phyloP scores from a whole-genome alignment of 2,113 vertebrate genomes.

The Crocuta crocuta region DNA sequence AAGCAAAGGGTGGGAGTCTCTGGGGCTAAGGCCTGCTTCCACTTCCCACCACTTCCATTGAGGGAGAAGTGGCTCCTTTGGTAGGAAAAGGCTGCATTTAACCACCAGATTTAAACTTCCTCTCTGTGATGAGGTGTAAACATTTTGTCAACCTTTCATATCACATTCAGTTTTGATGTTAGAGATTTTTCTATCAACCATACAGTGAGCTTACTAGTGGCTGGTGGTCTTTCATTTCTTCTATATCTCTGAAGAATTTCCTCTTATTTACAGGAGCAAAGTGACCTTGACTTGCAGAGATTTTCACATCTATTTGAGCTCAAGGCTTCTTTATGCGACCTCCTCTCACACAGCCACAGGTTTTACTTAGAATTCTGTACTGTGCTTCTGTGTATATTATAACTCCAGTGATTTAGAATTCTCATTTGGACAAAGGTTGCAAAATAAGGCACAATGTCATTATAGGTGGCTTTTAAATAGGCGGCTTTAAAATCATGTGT shows the following conservation, averaged over 20 bases:
- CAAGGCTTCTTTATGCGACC: not conserved
- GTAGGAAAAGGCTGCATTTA: conserved; percentile 29
- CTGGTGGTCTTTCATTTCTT: conserved; percentile 50
- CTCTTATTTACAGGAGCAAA: conserved; percentile 56
- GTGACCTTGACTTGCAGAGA: conserved; percentile 61
- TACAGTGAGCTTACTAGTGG: conserved; percentile 18
- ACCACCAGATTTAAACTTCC: conserved; percentile 51
- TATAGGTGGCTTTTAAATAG: conserved; percentile 5
- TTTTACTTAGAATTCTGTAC: conserved; percentile 41
- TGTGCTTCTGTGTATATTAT: not conserved
- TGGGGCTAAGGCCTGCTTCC: not conserved
- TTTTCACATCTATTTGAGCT: conserved; percentile 35
- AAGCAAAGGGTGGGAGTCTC: not conserved
- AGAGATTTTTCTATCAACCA: conserved; percentile 62
- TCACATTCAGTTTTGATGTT: conserved; percentile 66
- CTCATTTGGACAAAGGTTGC: not conserved
- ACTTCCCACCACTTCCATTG: not conserved
- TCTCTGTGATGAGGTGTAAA: conserved; percentile 71
- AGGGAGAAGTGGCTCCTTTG: conserved; percentile 22
- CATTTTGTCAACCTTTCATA: conserved; percentile 66
- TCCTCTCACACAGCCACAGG: not conserved
- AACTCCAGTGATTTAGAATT: conserved; percentile 37
- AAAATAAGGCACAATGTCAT: conserved; percentile 22
- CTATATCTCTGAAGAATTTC: conserved; percentile 14
- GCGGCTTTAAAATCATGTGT: not conserved